These are phyloP conservation scores for Calcarius ornatus DNA, from an alignment of 2,113 vertebrate species.

Conservation along the genomic window DNA sequence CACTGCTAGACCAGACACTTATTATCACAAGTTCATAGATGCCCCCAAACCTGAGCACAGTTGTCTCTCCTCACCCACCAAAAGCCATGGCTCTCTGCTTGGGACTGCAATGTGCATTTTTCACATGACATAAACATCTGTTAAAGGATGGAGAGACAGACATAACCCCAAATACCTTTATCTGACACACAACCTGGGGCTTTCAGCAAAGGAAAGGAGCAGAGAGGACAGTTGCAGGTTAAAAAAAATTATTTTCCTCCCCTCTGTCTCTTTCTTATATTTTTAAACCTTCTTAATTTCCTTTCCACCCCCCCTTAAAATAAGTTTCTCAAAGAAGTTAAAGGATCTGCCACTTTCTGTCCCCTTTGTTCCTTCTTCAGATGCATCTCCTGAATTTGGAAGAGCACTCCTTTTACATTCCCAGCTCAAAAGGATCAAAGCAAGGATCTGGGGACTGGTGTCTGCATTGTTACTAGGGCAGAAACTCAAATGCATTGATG, in stretches of 20 bases:
- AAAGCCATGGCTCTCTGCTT: not conserved
- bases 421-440: constrained; percentile 17
- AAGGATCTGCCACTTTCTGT: not conserved
- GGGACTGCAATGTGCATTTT: not conserved
- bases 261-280: not conserved
- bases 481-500: not conserved
- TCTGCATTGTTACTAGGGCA: not conserved
- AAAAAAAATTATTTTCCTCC: not conserved
- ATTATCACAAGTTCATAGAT: not conserved
- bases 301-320: not conserved
- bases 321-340: not conserved
- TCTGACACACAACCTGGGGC: not conserved
- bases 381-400: constrained; percentile 16
- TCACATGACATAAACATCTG: not conserved
- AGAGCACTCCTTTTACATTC: not conserved
- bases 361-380: not conserved
- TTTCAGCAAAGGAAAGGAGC: not conserved
- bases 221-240: not conserved
- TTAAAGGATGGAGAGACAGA: not conserved
- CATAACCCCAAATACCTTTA: not conserved
- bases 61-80: not conserved
- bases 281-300: not conserved
- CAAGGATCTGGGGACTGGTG: not conserved
- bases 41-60: not conserved
- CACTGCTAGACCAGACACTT: not conserved